Percentiles rank a stretch among this genome's conserved stretches.
These are phyloP conservation scores for Xestia sexstrigata DNA, from an alignment of 2,888 invertebrate species.

Conservation along the genomic window DNA sequence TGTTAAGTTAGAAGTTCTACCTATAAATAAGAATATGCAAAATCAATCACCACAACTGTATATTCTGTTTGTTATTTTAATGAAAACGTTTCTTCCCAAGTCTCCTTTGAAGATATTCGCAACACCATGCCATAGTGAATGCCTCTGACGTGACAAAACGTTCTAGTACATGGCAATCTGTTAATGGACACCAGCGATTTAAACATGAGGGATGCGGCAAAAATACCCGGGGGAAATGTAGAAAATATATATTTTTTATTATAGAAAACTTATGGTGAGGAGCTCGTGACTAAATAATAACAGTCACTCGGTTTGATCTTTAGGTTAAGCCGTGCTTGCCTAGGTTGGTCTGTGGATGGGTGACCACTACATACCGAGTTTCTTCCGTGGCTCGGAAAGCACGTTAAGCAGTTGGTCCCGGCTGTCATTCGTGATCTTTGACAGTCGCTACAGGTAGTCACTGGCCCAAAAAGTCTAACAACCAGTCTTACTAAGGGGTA, in stretches of 20 bases:
- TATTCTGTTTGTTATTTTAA: conserved; percentile 48
- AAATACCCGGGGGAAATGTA: conserved; percentile 17
- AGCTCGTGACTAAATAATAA: no score
- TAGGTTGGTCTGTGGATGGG: no score
- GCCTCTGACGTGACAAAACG: conserved; percentile 25
- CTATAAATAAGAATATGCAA: neutral
- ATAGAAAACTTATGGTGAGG: neutral
- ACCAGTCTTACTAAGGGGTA: no score
- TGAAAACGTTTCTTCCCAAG: conserved; percentile 43
- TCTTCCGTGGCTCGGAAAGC: no score
- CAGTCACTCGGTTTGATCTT: no score
- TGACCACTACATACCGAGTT: no score
- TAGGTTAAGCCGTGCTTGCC: no score
- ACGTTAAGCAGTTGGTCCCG: no score
- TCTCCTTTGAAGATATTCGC: conserved; percentile 48
- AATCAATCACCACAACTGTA: conserved; percentile 4
- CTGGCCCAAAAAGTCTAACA: no score
- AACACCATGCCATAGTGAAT: conserved; percentile 19
- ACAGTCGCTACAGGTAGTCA: no score
- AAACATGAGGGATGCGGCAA: conserved; percentile 37
- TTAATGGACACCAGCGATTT: conserved; percentile 70
- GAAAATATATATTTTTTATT: neutral
- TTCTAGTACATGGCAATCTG: conserved; percentile 69
- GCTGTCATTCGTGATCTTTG: no score
- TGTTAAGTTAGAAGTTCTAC: neutral